phyloP scores from a whole-genome alignment of 2,113 vertebrate genomes.

The Tychaedon coryphoeus region DNA sequence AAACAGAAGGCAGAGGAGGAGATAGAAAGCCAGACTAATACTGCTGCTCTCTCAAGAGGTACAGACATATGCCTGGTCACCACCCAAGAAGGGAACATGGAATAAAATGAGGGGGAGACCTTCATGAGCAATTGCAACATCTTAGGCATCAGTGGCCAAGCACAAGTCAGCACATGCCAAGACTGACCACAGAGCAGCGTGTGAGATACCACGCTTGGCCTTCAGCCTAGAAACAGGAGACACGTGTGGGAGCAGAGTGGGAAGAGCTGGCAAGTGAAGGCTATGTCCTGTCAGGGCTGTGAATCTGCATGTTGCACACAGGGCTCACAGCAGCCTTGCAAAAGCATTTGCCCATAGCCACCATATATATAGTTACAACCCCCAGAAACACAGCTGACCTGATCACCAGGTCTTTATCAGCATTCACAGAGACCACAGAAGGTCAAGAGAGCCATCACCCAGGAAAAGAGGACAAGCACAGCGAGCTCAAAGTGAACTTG shows the following conservation, averaged over 20 bases:
- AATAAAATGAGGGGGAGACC: not conserved
- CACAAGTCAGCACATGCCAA: not conserved
- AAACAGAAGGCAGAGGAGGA: not conserved
- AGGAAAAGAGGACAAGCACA: not conserved
- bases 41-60: not conserved
- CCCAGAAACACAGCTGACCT: not conserved
- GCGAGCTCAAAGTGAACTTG: not conserved
- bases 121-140: not conserved
- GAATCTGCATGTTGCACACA: not conserved
- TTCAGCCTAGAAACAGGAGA: constrained; percentile 10
- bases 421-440: constrained; percentile 16
- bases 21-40: not conserved
- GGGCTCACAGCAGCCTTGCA: not conserved
- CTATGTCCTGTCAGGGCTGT: not conserved
- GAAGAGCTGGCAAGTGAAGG: not conserved
- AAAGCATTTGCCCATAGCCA: not conserved
- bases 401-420: not conserved
- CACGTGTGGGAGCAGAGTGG: not conserved
- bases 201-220: not conserved
- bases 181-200: not conserved
- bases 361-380: not conserved
- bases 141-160: not conserved
- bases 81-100: not conserved
- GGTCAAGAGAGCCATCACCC: constrained; percentile 42
- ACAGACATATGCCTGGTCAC: not conserved